Percentiles rank a stretch among this genome's conserved stretches.
phyloP scores from a whole-genome alignment of 2,113 vertebrate genomes.

The Aldabrachelys gigantea region DNA sequence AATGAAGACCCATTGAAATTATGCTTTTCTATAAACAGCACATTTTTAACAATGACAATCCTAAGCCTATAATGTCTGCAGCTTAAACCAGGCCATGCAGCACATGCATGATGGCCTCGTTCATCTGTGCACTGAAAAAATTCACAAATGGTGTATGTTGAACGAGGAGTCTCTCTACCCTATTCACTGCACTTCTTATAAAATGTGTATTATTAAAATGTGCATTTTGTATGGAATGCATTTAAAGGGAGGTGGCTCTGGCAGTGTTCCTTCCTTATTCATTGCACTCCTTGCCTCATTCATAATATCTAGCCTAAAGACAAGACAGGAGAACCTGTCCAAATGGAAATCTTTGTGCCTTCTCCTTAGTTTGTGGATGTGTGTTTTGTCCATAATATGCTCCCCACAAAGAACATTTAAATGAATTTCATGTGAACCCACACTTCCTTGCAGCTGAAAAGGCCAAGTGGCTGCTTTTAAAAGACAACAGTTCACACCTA shows the following conservation, averaged over 20 bases:
- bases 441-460: background rate
- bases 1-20: background rate
- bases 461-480: background rate
- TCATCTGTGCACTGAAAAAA: background rate
- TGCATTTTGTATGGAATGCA: background rate
- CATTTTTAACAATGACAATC: background rate
- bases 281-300: background rate
- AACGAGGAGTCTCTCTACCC: background rate
- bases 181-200: background rate
- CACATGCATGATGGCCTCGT: background rate
- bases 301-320: background rate
- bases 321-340: background rate
- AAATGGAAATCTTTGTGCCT: background rate
- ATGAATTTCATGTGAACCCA: background rate
- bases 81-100: background rate
- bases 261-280: background rate
- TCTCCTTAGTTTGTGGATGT: background rate
- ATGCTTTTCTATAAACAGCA: background rate
- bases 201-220: background rate
- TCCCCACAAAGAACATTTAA: background rate
- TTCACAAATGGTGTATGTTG: accelerated
- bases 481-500: background rate
- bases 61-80: background rate
- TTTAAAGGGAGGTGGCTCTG: background rate
- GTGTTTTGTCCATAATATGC: background rate